Evolutionary conservation across 1,140 invertebrate genomes (phyloP), one percentile per base, ranked within the genome.

Genomic region (Aphis craccivora): DNA sequence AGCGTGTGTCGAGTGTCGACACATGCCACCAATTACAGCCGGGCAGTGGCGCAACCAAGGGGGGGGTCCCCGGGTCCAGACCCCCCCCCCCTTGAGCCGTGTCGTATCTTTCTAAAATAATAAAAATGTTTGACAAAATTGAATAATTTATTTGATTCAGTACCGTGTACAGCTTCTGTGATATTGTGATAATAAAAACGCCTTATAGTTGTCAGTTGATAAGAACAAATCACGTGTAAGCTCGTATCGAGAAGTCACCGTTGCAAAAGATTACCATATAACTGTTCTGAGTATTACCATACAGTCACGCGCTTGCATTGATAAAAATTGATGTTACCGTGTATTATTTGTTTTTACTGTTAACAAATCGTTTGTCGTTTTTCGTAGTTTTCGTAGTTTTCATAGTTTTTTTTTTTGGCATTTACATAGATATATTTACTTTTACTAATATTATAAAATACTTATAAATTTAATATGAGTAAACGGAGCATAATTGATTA

Each of bases 21-120:
- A 94, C 94, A 86, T 94, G 88, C 76, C 37, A 48, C 94, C 94
- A 94, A 23, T 53, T 3, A 35, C 83, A 91, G 6, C 9, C 25
- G 5, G 35, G 35, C 51, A 53, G 20, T 53, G 51, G 51, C 51
- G 51, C 4, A 20, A 53, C 51, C 51, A 7, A 6, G 22, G 53
- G 22, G 2, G 6, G 53, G 76, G 76, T 14, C 0, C 45, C 45
- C 45, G 45, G 45, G 45, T 14, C 4, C 3, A 9, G 14, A 45
- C 45, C 45, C 45, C 76, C 76, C 37, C 37, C 37, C 76, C n/a
- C 76, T 81, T 81, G 76, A 81, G 37, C n/a, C 76, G 3, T 81
- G 35, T 37, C 76, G 35, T 81, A 81, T 81, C 76, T 81, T 81
- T 81, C 76, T 81, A 81, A 81, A 81, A 81, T 20, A 81, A 81